These are phyloP conservation scores for Triops longicaudatus DNA, from an alignment of 1,140 invertebrate genomes.

Conservation along the genomic window DNA sequence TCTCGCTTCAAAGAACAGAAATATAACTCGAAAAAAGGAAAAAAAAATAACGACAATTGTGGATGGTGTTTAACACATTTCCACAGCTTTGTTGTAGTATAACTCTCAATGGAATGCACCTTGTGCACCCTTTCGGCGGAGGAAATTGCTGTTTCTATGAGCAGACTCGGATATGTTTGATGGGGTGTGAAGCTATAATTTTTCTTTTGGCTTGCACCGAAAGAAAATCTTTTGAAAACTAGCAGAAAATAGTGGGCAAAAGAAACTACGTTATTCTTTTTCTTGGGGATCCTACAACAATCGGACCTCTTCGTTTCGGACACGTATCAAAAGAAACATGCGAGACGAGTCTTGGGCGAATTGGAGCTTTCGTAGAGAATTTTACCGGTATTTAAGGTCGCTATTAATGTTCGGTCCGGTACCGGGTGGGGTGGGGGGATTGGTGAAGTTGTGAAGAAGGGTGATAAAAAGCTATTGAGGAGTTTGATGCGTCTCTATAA, in stretches of 20 bases:
- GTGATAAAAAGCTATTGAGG: not conserved
- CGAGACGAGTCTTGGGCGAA: too few relatives aligned
- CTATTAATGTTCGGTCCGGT: not conserved
- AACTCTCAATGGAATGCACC: not conserved
- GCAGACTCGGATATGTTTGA: not conserved
- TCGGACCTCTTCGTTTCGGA: too few relatives aligned
- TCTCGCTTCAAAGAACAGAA: not conserved
- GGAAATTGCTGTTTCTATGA: not conserved
- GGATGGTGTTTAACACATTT: not conserved
- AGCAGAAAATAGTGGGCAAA: not conserved
- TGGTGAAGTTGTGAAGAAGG: not conserved
- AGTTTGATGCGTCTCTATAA: not conserved
- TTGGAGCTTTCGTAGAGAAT: not conserved
- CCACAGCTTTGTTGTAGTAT: not conserved
- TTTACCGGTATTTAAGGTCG: not conserved
- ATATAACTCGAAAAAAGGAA: not conserved
- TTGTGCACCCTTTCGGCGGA: not conserved
- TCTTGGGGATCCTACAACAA: too few relatives aligned
- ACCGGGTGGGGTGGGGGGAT: not conserved
- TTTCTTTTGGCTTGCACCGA: not conserved
- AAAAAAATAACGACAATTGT: not conserved
- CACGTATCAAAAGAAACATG: too few relatives aligned
- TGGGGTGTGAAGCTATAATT: conserved; percentile 7
- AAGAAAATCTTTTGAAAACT: not conserved
- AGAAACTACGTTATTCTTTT: not conserved